Percentiles rank a stretch among this genome's conserved stretches.
These are phyloP conservation scores for Vultur gryphus DNA, from an alignment of 2,797 vertebrate species.

Conservation along the genomic window DNA sequence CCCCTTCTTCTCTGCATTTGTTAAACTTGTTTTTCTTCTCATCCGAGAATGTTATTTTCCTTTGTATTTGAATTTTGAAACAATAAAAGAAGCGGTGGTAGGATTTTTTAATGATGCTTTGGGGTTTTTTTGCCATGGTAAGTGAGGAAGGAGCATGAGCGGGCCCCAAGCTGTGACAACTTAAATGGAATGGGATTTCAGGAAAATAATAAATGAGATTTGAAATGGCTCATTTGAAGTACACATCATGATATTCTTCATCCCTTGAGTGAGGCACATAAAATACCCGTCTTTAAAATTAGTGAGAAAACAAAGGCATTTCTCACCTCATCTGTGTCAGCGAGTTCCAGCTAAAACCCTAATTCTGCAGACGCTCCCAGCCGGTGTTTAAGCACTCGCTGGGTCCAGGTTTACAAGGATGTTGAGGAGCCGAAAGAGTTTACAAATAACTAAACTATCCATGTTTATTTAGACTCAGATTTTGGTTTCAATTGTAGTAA, in stretches of 20 bases:
- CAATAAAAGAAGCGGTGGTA: not conserved
- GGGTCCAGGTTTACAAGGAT: not conserved
- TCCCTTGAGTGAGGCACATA: not conserved
- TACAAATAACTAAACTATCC: not conserved
- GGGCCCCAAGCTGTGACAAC: not conserved
- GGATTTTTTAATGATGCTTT: not conserved
- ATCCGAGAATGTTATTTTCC: not conserved
- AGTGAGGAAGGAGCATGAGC: not conserved
- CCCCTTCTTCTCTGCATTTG: not conserved
- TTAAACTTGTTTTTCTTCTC: not conserved
- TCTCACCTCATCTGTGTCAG: not conserved
- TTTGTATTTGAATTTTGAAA: not conserved
- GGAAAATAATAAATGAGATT: constrained; percentile 11
- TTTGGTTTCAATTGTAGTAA: not conserved
- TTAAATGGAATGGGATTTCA: not conserved
- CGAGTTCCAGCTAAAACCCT: not conserved
- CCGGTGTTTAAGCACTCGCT: accelerated
- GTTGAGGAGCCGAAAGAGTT: not conserved
- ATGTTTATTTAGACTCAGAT: not conserved
- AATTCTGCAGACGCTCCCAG: not conserved
- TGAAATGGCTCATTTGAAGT: constrained; percentile 35
- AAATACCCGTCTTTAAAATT: constrained; percentile 4
- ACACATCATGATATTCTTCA: not conserved
- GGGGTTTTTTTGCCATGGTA: not conserved
- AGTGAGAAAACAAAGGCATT: not conserved